These are phyloP conservation scores for Perizoma flavofasciatum DNA, from an alignment of 2,888 invertebrate genomes.

Conservation along the genomic window DNA sequence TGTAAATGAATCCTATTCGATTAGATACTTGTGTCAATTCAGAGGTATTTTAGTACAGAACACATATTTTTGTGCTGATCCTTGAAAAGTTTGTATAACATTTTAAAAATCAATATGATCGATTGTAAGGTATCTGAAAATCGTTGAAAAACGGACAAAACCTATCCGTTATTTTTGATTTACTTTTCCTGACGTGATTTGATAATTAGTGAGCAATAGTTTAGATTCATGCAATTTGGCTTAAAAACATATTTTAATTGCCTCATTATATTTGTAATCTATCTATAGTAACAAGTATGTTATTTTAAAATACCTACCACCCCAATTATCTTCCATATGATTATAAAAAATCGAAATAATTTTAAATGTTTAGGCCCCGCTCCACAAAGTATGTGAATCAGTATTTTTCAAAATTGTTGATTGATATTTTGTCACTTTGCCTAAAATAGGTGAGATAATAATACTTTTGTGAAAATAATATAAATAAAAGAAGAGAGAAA, in stretches of 20 bases:
- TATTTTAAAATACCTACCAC: conserved; percentile 3
- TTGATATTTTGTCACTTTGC: conserved; percentile 74
- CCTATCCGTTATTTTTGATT: too few relatives aligned
- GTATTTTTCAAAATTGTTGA: conserved; percentile 47
- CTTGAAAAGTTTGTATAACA: background rate
- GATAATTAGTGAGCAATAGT: conserved; percentile 2
- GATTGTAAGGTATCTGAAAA: too few relatives aligned
- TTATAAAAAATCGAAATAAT: background rate
- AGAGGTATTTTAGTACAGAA: too few relatives aligned
- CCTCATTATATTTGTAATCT: background rate
- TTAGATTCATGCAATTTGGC: background rate
- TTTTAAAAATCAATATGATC: too few relatives aligned
- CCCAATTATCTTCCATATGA: conserved; percentile 13
- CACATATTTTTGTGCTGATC: conserved; percentile 1
- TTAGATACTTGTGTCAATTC: too few relatives aligned
- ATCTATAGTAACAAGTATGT: conserved; percentile 28
- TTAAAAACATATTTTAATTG: conserved; percentile 1
- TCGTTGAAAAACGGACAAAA: too few relatives aligned
- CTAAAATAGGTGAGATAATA: conserved; percentile 67
- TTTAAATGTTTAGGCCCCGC: conserved; percentile 44
- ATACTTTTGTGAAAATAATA: conserved; percentile 71
- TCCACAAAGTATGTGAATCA: conserved; percentile 45
- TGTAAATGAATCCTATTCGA: too few relatives aligned
- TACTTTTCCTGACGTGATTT: too few relatives aligned
- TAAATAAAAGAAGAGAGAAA: conserved; percentile 78